Percentiles rank a stretch among this genome's conserved stretches.
Evolutionary conservation across 2,797 vertebrate genomes (phyloP).

Genomic region (Florisuga fusca): DNA sequence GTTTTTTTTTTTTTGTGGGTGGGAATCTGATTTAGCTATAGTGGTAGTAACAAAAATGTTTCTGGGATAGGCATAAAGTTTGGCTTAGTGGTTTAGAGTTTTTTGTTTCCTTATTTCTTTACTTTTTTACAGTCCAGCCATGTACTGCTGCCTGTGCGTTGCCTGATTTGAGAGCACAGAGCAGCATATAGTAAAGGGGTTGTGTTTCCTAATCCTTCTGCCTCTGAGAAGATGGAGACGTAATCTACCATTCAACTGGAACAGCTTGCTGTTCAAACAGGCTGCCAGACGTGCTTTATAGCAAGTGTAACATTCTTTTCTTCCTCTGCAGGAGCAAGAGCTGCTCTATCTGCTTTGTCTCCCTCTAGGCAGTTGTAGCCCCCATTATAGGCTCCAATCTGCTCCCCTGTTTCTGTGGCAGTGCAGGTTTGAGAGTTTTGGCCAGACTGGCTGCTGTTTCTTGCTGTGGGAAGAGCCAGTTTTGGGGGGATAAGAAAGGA

Average conservation of each 20-base stretch:
- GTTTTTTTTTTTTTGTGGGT: neutral
- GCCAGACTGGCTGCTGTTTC: neutral
- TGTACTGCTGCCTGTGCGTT: neutral
- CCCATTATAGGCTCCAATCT: neutral
- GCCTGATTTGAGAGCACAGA: neutral
- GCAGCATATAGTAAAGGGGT: neutral
- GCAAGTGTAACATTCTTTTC: neutral
- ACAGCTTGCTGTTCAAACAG: neutral
- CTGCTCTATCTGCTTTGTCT: neutral
- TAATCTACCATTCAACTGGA: neutral
- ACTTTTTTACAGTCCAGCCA: neutral
- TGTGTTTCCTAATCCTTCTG: neutral
- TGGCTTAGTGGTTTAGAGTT: neutral
- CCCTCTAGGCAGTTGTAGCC: neutral
- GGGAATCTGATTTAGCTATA: neutral
- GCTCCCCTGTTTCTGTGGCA: neutral
- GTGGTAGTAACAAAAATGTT: neutral
- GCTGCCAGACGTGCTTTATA: neutral
- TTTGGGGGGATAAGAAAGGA: too few relatives aligned
- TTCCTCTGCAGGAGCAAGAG: neutral
- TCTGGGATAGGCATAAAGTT: neutral
- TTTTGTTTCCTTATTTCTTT: neutral
- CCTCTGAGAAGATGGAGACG: neutral
- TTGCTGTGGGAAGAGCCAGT: neutral
- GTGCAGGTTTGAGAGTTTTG: neutral